These are phyloP conservation scores for Ochropleura leucogaster DNA, from an alignment of 2,888 invertebrate species.

Conservation along the genomic window DNA sequence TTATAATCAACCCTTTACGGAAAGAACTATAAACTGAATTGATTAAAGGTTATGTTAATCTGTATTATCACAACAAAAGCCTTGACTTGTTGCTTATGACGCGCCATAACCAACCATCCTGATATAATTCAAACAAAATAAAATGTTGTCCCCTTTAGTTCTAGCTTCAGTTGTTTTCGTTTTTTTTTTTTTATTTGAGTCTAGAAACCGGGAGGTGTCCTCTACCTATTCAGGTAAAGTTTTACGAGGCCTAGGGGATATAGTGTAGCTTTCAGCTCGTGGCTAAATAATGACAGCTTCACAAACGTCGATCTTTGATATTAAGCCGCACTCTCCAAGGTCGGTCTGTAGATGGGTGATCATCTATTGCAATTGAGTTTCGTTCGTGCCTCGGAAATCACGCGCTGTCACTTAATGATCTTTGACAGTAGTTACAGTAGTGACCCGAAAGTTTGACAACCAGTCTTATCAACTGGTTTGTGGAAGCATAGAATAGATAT, in stretches of 20 bases:
- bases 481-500: too few relatives aligned
- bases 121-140: conserved; percentile 2
- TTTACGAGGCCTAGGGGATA: neutral
- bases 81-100: conserved; percentile 16
- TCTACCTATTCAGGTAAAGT: neutral
- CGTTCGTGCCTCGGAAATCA: too few relatives aligned
- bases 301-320: too few relatives aligned
- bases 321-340: too few relatives aligned
- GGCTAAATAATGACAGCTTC: too few relatives aligned
- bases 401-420: too few relatives aligned
- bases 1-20: neutral
- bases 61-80: conserved; percentile 19
- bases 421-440: too few relatives aligned
- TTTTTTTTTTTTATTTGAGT: neutral
- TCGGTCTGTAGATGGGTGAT: too few relatives aligned
- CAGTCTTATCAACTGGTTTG: too few relatives aligned
- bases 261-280: neutral
- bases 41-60: conserved; percentile 7
- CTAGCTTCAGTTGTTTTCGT: too few relatives aligned
- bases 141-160: neutral
- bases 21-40: neutral
- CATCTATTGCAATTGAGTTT: too few relatives aligned
- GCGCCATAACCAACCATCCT: neutral
- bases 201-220: neutral
- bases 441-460: too few relatives aligned